Base-by-base conservation (phyloP, 2,113 vertebrate genomes). In the Gavia stellata region DNA sequence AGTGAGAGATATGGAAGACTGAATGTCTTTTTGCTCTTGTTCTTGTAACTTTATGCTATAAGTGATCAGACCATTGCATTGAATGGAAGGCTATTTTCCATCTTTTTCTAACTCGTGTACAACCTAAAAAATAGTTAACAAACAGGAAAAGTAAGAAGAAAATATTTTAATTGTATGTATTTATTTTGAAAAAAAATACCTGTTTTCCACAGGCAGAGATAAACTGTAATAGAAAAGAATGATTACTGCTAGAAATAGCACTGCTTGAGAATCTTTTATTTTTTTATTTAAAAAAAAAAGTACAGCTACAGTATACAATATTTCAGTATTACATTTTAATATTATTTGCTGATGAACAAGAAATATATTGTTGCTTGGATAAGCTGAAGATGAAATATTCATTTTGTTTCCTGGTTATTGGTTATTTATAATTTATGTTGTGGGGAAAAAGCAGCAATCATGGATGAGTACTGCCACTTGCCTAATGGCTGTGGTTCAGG, bases 391-490 rank as follows among this genome's bases (percentile, higher is more conserved):
- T 93, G 61, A 94, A 95, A 92, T 92, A 95, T 77, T 89, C 3
- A 89, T 97, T 89, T 90, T 93, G n/a, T 88, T 95, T 94, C 62
- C 42, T 58, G 15, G 4, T 85, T 86, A 80, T 68, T 78, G 52
- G 25, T 86, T 91, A 96, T 97, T 95, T 89, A 92, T 97, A 96
- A 96, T 95, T 93, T 88, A 97, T 94, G 17, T 47, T 33, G 31
- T 56, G 77, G 42, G 67, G 59, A 47, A 90, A 95, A 96, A 61
- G 23, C 59, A 78, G 81, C 52, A 72, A 82, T 91, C 66, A 24
- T 1, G 4, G 59, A 84, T 75, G 80, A 84, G 62, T 71, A 50
- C 24, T 93, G 59, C 71, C 55, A 74, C 63, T 95, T 95, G 73
- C 65, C 91, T 87, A 59, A 89, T 90, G 71, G 81, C 74, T 92